Conservation (phyloP, 2,113 vertebrate species). For the Eolophus roseicapilla region DNA sequence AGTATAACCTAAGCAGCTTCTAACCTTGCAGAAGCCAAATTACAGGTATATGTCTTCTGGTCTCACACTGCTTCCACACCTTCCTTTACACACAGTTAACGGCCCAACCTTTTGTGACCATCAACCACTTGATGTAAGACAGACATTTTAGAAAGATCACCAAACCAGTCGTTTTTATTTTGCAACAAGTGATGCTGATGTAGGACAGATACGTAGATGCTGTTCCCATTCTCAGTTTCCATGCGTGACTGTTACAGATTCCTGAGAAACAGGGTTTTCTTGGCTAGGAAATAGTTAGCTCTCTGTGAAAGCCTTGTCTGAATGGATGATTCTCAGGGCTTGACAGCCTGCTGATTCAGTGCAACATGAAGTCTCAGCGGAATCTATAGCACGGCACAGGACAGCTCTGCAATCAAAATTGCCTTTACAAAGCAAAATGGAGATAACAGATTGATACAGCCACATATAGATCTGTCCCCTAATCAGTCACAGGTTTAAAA, state of each 20-base stretch:
- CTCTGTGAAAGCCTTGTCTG: constrained; percentile 30
- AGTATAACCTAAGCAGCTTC: not conserved
- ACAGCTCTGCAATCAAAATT: constrained; percentile 30
- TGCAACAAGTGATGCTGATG: not conserved
- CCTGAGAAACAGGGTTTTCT: not conserved
- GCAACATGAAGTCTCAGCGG: constrained; percentile 16
- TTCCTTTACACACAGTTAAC: not conserved
- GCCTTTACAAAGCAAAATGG: constrained; percentile 20
- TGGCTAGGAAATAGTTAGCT: not conserved
- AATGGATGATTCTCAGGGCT: not conserved
- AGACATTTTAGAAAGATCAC: not conserved
- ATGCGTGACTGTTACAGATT: not conserved
- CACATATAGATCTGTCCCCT: constrained; percentile 17
- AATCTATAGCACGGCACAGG: not conserved
- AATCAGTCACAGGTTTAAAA: constrained; percentile 27
- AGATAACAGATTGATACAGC: constrained; percentile 7
- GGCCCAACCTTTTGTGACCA: not conserved
- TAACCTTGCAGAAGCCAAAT: not conserved
- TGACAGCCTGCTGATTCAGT: constrained; percentile 52
- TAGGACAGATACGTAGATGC: not conserved
- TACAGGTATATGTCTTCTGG: not conserved
- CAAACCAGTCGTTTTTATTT: not conserved
- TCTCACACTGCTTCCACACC: not conserved
- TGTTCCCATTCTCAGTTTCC: not conserved
- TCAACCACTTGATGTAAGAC: not conserved